Evolutionary conservation across 2,113 vertebrate species (phyloP).

Genomic region (Saguinus midas): DNA sequence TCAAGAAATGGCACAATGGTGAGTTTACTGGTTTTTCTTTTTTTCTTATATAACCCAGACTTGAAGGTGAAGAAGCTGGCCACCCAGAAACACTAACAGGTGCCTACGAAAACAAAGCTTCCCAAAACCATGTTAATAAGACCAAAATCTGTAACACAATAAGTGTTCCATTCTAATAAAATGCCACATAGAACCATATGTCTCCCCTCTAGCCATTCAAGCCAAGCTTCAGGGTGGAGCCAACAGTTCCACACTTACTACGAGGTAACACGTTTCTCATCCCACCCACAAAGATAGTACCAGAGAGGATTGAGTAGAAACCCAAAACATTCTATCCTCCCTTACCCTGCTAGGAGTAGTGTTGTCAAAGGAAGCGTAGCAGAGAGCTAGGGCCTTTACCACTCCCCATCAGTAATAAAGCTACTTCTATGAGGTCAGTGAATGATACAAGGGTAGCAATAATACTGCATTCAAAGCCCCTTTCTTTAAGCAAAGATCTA

Average conservation of each 20-base stretch:
- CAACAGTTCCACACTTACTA: accelerated
- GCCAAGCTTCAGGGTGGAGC: background rate
- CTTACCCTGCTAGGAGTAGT: background rate
- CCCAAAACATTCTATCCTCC: background rate
- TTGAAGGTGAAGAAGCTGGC: background rate
- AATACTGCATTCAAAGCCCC: background rate
- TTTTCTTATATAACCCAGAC: background rate
- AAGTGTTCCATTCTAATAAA: background rate
- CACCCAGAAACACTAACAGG: background rate
- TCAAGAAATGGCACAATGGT: background rate
- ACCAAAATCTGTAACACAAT: background rate
- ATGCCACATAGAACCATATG: background rate
- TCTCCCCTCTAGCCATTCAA: background rate
- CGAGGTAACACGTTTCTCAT: background rate
- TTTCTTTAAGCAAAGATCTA: background rate
- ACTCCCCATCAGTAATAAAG: background rate
- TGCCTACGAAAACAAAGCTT: background rate
- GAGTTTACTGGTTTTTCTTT: background rate
- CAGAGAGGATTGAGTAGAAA: background rate
- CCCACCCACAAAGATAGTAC: background rate
- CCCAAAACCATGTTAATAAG: background rate
- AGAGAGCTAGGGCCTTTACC: background rate
- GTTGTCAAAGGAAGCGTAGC: background rate
- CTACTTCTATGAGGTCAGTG: background rate
- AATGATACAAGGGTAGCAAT: background rate